Base-by-base conservation (phyloP, 1,140 invertebrate genomes). In the Drosophila miranda region DNA sequence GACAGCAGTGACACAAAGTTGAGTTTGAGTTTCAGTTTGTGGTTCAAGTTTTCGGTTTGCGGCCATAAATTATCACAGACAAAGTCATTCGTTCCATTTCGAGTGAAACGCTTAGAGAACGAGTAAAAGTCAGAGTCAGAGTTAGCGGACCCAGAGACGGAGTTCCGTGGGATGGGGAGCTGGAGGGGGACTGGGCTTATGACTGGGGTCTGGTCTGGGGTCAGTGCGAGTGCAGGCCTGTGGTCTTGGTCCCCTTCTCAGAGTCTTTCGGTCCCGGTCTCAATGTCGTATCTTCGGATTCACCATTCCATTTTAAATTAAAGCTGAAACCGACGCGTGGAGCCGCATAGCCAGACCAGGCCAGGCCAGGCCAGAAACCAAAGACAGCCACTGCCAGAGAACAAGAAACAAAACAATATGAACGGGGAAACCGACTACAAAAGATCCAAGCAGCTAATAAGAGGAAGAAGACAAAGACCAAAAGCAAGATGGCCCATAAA, bases 71-170 rank as follows among this genome's bases (percentile, higher is more conserved):
- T 88, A 88, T 83, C 72, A 73, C 75, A 88, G 83, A 88, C 83
- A 88, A 88, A 88, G 83, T 88, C 83, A 88, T 88, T 88, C 83
- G 83, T 88, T 88, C 84, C 83, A 84, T 88, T 88, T 88, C 83
- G 64, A 77, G 78, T 75, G 83, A 88, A 87, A 63, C 73, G 68
- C 61, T 63, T 55, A 61, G 63, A 61, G 62, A 52, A 50, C 52
- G 28, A 42, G 58, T 30, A 51, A 48, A 55, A 54, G 50, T 23
- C 45, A 16, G 54, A 64, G 62, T 46, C 53, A 55, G 59, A 54
- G 50, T 21, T 41, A 16, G 54, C 28, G 13, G 14, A 49, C 51
- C n/a, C 34, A 2, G 34, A 13, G 34, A 1, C 34, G 1, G 34
- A 38, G 34, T 9, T 3, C 30, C 8, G 30, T 34, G 30, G 28